Conservation (phyloP, 2,113 vertebrate genomes). For the Callopanchax toddi region DNA sequence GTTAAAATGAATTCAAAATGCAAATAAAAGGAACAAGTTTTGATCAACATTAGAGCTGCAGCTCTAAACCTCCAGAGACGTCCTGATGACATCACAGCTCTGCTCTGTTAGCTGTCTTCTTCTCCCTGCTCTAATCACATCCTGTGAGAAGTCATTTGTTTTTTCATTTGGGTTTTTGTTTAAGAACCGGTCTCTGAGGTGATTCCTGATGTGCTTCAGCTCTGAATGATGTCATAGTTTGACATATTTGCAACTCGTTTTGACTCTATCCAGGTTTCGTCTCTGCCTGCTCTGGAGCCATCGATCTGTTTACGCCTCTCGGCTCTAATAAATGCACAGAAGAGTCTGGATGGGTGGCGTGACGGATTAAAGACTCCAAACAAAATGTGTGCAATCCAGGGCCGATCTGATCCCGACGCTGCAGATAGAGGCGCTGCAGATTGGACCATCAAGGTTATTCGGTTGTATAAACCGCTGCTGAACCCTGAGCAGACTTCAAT, state of each 20-base stretch:
- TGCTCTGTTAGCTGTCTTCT: too few relatives aligned
- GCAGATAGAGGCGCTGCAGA: background rate
- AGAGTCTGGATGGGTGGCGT: conserved; percentile 34
- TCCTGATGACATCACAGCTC: too few relatives aligned
- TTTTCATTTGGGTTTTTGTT: too few relatives aligned
- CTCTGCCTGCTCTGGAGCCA: conserved; percentile 43
- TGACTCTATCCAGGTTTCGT: conserved; percentile 24
- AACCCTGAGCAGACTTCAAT: background rate
- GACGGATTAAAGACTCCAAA: conserved; percentile 61
- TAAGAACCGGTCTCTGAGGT: too few relatives aligned
- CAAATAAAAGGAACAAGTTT: too few relatives aligned
- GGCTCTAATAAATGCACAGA: conserved; percentile 56
- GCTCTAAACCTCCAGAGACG: too few relatives aligned
- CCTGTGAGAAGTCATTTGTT: too few relatives aligned
- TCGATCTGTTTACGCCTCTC: conserved; percentile 67
- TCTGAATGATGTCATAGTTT: too few relatives aligned
- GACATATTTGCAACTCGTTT: conserved; percentile 7
- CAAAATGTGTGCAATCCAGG: conserved; percentile 55
- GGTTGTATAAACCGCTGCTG: background rate
- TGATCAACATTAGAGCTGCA: too few relatives aligned
- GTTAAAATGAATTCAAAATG: too few relatives aligned
- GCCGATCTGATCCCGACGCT: conserved; percentile 25
- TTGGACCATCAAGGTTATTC: conserved; percentile 15
- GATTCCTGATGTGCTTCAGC: too few relatives aligned
- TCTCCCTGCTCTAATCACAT: too few relatives aligned